Conservation (phyloP, 2,797 vertebrate species). For the Taenioides sp. region DNA sequence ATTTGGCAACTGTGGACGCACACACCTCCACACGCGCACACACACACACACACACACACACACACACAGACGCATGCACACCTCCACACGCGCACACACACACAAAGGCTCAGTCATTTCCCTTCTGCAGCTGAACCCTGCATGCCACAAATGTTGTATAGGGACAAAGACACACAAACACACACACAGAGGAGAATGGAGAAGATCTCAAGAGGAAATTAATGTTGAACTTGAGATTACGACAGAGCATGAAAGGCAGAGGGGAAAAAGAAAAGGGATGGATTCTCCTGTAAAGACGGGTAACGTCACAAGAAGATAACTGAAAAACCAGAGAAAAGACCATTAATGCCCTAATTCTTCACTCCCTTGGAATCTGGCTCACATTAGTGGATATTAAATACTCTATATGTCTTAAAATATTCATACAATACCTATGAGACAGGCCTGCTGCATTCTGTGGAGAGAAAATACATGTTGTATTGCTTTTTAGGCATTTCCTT, state of each 20-base stretch:
- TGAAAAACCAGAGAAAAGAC: conserved; percentile 25
- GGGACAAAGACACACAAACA: conserved; percentile 43
- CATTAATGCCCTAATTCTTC: background rate
- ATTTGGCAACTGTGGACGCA: too few species aligned
- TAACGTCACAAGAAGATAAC: conserved; percentile 19
- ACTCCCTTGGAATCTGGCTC: background rate
- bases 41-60: conserved; percentile 26
- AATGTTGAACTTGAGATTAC: conserved; percentile 57
- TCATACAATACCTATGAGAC: background rate
- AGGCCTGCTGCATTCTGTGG: background rate
- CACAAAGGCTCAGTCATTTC: conserved; percentile 56
- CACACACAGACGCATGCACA: conserved; percentile 43
- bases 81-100: conserved; percentile 32
- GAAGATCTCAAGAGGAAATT: conserved; percentile 51
- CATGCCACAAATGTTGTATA: conserved; percentile 49
- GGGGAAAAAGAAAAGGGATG: conserved; percentile 28
- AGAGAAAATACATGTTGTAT: too few species aligned
- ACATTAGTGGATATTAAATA: background rate
- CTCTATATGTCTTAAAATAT: background rate
- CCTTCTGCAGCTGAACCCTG: conserved; percentile 37
- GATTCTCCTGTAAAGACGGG: conserved; percentile 10
- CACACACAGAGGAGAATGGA: conserved; percentile 26
- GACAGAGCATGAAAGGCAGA: conserved; percentile 37
- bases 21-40: background rate
- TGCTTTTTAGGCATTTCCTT: too few species aligned